Evolutionary conservation across 2,113 vertebrate genomes (phyloP), one percentile per base, ranked within the genome.

Genomic region (Cyanoderma ruficeps): DNA sequence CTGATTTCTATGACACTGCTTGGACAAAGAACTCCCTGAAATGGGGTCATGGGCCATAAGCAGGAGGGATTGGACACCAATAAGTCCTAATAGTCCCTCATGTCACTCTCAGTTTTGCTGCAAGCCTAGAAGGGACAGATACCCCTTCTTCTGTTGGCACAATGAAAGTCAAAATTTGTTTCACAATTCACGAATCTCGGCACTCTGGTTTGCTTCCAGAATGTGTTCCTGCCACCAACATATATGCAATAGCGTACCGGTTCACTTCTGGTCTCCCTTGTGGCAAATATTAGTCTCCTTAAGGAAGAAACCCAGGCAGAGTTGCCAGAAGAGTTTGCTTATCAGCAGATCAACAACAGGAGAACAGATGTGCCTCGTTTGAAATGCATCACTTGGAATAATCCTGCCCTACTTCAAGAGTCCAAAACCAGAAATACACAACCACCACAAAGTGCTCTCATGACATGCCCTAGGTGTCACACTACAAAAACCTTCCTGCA

Each of bases 221-320:
- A 72, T 0, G 2, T 24, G 23, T 6, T 60, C 13, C 28, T 24
- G 27, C 22, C 20, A 33, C 24, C 22, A 16, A 8, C 46, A 59
- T 21, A 4, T 7, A 67, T 11, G 6, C 37, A 59, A 33, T 14
- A 86, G 14, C 11, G 15, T 3, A 7, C 7, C 9, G 44, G 7
- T 16, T 63, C 28, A 70, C 4, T 57, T 21, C 23, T 0, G 0
- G 33, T 23, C 8, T 56, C 22, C 6, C 2, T 15, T 47, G 17
- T 25, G 20, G 22, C 37, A 77, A 28, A 7, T 16, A 64, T 31
- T 15, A 79, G 28, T 6, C 6, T 33, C 15, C 20, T 82, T 53
- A 42, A 79, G 59, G 44, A 70, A 47, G 3, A 85, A 87, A 70
- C 7, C 8, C 17, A 71, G 31, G 14, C 7, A 74, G 52, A 75